Base-by-base conservation (phyloP, 2,113 vertebrate species). In the Hippocampus mohnikei region DNA sequence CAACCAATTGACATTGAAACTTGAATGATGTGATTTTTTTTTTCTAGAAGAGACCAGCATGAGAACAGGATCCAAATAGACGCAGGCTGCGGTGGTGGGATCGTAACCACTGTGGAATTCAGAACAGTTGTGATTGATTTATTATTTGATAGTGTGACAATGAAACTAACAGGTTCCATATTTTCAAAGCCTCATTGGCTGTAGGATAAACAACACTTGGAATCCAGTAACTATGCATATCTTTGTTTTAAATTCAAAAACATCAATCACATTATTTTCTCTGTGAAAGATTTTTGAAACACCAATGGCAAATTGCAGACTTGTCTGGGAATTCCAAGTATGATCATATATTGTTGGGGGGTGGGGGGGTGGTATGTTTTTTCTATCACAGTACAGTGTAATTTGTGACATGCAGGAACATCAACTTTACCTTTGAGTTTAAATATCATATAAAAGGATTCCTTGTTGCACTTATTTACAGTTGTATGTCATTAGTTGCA, bases 201-300 rank as follows among this genome's bases (percentile, higher is more conserved):
- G 75, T 46, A 53, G 55, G 84, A 82, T 77, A 81, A 88, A 81
- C 71, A 86, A 84, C 86, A 83, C 81, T 88, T 79, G 90, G 91
- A 91, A 91, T 90, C 90, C 78, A 85, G 75, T 82, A 85, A 85
- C 69, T 73, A 82, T 89, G 76, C 62, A 79, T 76, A 83, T 81
- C 88, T 92, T 91, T 88, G 74, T 81, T 78, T 83, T 81, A 83
- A 90, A 87, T 91, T 89, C 88, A 70, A 68, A 87, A 59, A 81
- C 80, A 90, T 92, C 80, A 92, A 91, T 93, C 90, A 88, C 70
- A 78, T 64, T 69, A 70, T 76, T 90, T 85, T 84, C 82, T 74
- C 68, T 72, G 66, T 84, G 75, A 76, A 77, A 69, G 50, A 74
- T 75, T 80, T 87, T 82, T 83, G 85, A 77, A 81, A 75, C 86